Conservation (phyloP, 1,140 invertebrate genomes). For the Bicyclus anynana region DNA sequence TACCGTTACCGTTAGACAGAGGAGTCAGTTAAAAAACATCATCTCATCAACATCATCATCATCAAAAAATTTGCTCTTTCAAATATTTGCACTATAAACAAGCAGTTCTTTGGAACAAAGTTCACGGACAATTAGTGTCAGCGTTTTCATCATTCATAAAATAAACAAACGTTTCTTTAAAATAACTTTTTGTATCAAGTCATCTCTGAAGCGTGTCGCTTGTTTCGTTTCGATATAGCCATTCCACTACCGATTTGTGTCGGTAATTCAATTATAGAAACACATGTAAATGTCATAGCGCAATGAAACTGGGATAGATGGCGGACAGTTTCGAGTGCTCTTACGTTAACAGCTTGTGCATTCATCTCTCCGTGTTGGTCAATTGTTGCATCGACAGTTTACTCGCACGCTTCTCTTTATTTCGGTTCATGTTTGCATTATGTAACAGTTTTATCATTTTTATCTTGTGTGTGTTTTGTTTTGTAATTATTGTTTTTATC, state of each 20-base stretch:
- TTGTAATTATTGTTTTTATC: conserved; percentile 10
- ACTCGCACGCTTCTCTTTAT: conserved; percentile 26
- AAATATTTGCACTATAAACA: no score
- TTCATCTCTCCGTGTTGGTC: conserved; percentile 32
- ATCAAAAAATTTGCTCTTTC: no score
- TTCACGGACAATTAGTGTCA: no score
- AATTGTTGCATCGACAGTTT: conserved; percentile 35
- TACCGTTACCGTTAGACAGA: no score
- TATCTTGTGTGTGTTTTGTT: background rate
- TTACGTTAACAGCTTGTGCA: conserved; percentile 41
- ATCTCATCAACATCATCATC: no score
- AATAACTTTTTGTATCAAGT: no score
- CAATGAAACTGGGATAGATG: conserved; percentile 44
- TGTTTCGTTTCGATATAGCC: conserved; percentile 12
- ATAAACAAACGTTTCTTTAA: no score
- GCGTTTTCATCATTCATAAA: no score
- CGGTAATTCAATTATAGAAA: conserved; percentile 61
- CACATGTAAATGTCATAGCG: conserved; percentile 63
- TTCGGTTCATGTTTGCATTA: conserved; percentile 19
- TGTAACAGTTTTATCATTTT: conserved; percentile 9
- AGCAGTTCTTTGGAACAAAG: no score
- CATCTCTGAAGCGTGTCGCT: background rate
- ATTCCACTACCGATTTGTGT: conserved; percentile 48
- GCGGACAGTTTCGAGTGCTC: conserved; percentile 25
- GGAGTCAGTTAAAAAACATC: no score